Percentiles rank a stretch among this genome's conserved stretches.
These are phyloP conservation scores for Hemichromis elongatus DNA, from an alignment of 2,113 vertebrate species.

Conservation along the genomic window DNA sequence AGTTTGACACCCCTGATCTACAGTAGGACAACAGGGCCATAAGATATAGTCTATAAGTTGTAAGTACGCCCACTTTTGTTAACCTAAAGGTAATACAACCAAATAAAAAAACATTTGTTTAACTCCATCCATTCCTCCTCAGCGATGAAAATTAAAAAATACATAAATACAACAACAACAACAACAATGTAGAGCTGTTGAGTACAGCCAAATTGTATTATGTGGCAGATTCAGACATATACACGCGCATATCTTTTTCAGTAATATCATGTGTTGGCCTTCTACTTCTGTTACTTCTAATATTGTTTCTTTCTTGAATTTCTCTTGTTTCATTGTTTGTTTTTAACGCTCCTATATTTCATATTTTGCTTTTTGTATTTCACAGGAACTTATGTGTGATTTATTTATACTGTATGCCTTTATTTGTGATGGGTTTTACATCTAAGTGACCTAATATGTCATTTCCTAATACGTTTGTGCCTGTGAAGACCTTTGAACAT, in stretches of 20 bases:
- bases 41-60: neutral
- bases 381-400: neutral
- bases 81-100: neutral
- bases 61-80: accelerated
- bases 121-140: neutral
- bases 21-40: neutral
- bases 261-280: neutral
- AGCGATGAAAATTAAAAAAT: neutral
- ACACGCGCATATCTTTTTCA: neutral
- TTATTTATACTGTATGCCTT: neutral
- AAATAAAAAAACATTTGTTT: neutral
- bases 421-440: neutral
- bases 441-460: neutral
- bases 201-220: neutral
- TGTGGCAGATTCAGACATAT: neutral
- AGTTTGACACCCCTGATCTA: neutral
- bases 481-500: neutral
- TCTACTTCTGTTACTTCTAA: neutral
- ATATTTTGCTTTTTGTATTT: neutral
- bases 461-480: neutral
- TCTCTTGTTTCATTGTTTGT: neutral
- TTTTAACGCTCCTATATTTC: neutral
- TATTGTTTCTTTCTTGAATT: neutral
- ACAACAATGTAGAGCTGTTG: neutral
- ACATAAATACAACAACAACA: neutral